Conservation (phyloP, 2,797 vertebrate genomes). For the Takifugu rubripes region DNA sequence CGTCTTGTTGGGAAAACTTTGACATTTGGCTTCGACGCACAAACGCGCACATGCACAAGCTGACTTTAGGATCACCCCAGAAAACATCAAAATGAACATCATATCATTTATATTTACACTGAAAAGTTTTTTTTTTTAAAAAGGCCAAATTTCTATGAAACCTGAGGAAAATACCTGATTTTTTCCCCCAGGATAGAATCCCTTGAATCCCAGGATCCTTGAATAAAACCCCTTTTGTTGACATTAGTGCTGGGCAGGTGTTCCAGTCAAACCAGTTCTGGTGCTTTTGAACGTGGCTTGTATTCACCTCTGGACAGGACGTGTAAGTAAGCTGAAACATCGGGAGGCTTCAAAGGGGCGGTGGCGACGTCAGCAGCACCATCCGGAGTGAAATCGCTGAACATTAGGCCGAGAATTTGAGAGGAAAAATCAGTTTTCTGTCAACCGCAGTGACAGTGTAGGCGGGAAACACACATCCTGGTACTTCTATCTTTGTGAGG, state of each 20-base stretch:
- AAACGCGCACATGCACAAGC: neutral
- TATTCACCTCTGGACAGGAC: neutral
- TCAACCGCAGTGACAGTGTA: constrained; percentile 27
- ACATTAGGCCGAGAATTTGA: constrained; percentile 23
- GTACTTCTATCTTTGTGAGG: too few species aligned
- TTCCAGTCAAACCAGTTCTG: constrained; percentile 1
- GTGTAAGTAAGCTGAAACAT: constrained; percentile 7
- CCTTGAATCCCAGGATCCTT: neutral
- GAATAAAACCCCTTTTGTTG: neutral
- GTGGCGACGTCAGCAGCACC: constrained; percentile 24
- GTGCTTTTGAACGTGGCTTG: neutral
- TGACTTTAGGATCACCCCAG: too few species aligned
- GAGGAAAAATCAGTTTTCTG: constrained; percentile 34
- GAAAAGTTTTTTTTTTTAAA: neutral
- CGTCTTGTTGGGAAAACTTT: constrained; percentile 35
- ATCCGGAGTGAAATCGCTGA: constrained; percentile 49
- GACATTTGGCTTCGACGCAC: constrained; percentile 2
- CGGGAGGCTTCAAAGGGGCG: constrained; percentile 30
- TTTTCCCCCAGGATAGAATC: too few species aligned
- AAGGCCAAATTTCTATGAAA: too few species aligned
- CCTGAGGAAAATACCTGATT: too few species aligned
- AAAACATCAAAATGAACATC: too few species aligned
- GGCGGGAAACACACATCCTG: constrained; percentile 3
- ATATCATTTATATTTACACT: neutral
- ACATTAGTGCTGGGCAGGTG: neutral